Percentiles rank a stretch among this genome's conserved stretches.
Evolutionary conservation across 2,113 vertebrate species (phyloP).

Genomic region (Chamaetylas fuelleborni): DNA sequence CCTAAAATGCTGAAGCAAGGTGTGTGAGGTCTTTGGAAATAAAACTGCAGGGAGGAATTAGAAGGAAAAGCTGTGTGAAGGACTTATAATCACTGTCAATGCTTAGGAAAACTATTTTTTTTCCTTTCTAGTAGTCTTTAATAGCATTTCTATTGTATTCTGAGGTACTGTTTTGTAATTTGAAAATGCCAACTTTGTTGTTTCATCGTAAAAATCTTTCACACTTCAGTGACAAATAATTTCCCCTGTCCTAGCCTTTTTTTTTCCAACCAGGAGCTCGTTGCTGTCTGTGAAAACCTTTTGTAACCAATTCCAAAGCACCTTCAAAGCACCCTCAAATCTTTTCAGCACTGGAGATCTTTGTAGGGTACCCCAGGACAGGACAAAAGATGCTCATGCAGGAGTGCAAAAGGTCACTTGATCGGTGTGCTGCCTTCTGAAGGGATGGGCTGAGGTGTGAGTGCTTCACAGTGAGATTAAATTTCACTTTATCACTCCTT

Average conservation of each 20-base stretch:
- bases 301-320: background rate
- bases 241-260: background rate
- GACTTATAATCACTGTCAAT: accelerated
- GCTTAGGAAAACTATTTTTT: background rate
- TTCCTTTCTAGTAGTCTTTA: background rate
- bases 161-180: background rate
- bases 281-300: background rate
- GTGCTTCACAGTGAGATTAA: background rate
- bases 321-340: background rate
- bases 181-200: background rate
- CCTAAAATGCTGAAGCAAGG: background rate
- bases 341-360: background rate
- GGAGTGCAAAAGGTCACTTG: background rate
- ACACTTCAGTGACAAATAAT: background rate
- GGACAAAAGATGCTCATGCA: background rate
- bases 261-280: background rate
- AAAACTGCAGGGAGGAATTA: background rate
- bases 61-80: background rate
- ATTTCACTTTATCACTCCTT: background rate
- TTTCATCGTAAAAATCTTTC: background rate
- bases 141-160: background rate
- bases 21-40: background rate
- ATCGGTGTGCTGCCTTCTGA: background rate
- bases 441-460: background rate
- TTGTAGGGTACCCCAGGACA: background rate